These are phyloP conservation scores for Mnemiopsis leidyi DNA, from an alignment of 37 sponge, comb jelly and placozoan genomes.

Conservation along the genomic window DNA sequence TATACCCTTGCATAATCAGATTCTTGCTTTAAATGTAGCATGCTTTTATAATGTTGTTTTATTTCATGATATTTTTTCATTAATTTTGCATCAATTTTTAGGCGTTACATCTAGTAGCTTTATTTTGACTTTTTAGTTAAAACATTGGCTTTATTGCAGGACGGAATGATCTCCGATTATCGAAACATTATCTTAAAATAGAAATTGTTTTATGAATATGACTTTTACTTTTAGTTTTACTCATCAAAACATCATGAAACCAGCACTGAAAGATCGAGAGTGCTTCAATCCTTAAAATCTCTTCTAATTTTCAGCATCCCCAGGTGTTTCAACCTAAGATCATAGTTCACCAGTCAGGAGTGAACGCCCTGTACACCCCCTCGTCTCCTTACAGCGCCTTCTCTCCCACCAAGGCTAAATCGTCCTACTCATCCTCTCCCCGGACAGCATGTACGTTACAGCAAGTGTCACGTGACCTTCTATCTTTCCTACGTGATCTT, in stretches of 20 bases:
- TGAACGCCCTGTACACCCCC: constrained; percentile 1
- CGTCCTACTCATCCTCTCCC: not conserved
- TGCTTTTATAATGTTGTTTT: too few relatives aligned
- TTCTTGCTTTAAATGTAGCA: too few relatives aligned
- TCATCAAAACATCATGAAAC: not conserved
- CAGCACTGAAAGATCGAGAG: not conserved
- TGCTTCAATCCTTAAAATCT: not conserved
- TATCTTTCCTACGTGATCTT: not conserved
- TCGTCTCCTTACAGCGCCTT: constrained; percentile 47
- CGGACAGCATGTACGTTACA: constrained; percentile 40
- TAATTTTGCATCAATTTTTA: too few relatives aligned
- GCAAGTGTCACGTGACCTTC: not conserved
- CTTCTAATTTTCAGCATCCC: constrained; percentile 64
- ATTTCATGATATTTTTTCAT: too few relatives aligned
- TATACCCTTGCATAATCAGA: too few relatives aligned
- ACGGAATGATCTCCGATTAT: too few relatives aligned
- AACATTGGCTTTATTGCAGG: too few relatives aligned
- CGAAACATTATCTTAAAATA: too few relatives aligned
- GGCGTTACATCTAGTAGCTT: too few relatives aligned
- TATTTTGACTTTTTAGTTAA: too few relatives aligned
- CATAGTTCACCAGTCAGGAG: constrained; percentile 41
- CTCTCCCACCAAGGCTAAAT: constrained; percentile 2
- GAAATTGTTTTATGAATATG: too few relatives aligned
- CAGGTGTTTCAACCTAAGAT: constrained; percentile 65
- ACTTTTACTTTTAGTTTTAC: too few relatives aligned